phyloP scores from a whole-genome alignment of 2,113 vertebrate species.

The Fulmarus glacialis region DNA sequence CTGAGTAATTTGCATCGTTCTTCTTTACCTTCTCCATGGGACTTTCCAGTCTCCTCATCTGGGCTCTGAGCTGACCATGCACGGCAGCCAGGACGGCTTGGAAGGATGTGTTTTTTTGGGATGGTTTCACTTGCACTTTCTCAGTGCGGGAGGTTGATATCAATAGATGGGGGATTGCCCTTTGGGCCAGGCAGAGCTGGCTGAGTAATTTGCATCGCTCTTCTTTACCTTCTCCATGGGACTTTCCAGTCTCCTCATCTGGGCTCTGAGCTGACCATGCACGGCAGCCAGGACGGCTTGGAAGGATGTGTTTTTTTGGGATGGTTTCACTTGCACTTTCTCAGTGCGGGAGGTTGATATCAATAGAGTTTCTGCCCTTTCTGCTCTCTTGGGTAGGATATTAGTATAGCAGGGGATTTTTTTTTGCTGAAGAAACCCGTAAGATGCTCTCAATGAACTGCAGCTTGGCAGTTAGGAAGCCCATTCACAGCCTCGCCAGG shows the following conservation, averaged over 20 bases:
- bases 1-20: accelerated
- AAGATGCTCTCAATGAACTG: neutral
- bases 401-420: neutral
- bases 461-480: neutral
- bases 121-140: neutral
- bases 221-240: neutral
- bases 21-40: neutral
- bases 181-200: neutral
- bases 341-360: accelerated
- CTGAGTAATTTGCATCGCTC: accelerated
- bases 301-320: neutral
- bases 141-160: accelerated
- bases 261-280: neutral
- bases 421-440: neutral
- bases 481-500: neutral
- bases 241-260: neutral
- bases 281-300: neutral
- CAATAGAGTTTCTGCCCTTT: neutral
- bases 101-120: neutral
- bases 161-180: neutral
- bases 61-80: neutral
- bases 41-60: neutral
- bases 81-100: neutral
- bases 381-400: neutral
- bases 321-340: neutral